These are phyloP conservation scores for Silurus lanzhouensis DNA, from an alignment of 2,797 vertebrate genomes.

Conservation along the genomic window DNA sequence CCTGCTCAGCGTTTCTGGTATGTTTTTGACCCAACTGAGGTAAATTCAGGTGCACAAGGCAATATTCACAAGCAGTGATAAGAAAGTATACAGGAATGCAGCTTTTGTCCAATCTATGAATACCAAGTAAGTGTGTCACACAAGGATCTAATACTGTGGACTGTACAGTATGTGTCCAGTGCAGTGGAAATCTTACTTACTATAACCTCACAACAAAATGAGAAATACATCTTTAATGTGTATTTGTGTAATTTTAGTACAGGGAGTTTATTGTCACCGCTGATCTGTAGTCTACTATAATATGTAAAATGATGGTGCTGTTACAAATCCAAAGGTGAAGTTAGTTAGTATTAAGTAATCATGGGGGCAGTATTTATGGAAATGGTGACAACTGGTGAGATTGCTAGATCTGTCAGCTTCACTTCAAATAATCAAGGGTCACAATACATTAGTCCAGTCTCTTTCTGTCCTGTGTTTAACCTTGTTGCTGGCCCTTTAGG, in stretches of 20 bases:
- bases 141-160: background rate
- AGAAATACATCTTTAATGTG: background rate
- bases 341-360: background rate
- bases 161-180: background rate
- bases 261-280: background rate
- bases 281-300: background rate
- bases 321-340: background rate
- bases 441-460: background rate
- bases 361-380: background rate
- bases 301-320: background rate
- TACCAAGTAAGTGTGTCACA: background rate
- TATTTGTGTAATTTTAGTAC: background rate
- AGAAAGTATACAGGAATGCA: background rate
- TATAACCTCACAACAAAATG: background rate
- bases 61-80: constrained; percentile 7
- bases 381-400: background rate
- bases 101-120: background rate
- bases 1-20: background rate
- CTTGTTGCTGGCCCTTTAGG: too few species aligned
- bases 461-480: background rate
- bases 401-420: background rate
- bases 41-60: constrained; percentile 64
- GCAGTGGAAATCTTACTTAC: background rate
- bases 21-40: constrained; percentile 66
- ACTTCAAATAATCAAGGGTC: background rate